These are phyloP conservation scores for Pentamera pediparva DNA, from an alignment of 53 echinoderm and acorn worm genomes.

Conservation along the genomic window DNA sequence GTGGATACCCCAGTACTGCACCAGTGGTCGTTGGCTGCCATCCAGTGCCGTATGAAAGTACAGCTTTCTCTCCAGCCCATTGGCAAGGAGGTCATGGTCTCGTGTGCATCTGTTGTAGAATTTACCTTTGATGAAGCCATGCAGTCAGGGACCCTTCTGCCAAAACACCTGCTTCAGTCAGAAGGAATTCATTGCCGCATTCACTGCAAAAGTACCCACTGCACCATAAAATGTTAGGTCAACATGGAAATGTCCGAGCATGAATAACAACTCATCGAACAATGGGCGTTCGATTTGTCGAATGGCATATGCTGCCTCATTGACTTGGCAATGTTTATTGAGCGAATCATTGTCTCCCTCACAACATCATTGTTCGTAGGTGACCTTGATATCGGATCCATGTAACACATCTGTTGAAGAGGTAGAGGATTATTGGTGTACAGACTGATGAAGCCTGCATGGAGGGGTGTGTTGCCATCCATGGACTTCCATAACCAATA, in stretches of 20 bases:
- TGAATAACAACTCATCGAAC: too few relatives aligned
- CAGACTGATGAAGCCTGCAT: conserved; percentile 47
- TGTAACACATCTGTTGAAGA: conserved; percentile 55
- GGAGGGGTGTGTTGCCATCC: conserved; percentile 42
- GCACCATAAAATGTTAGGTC: conserved; percentile 48
- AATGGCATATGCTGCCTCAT: conserved; percentile 36
- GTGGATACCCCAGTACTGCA: conserved; percentile 48
- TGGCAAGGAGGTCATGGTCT: too few relatives aligned
- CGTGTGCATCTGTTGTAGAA: too few relatives aligned
- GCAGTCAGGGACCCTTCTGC: conserved; percentile 27
- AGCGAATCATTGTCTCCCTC: conserved; percentile 51
- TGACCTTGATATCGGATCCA: conserved; percentile 57
- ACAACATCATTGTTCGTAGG: conserved; percentile 68
- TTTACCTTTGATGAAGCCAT: too few relatives aligned
- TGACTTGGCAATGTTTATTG: conserved; percentile 45
- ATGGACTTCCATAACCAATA: conserved; percentile 53
- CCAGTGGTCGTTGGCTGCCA: conserved; percentile 30
- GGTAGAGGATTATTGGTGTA: conserved; percentile 46
- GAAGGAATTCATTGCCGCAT: conserved; percentile 41
- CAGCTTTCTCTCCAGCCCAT: too few relatives aligned
- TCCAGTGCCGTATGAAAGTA: conserved; percentile 28
- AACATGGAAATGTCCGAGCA: too few relatives aligned
- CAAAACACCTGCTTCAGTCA: too few relatives aligned
- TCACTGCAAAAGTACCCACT: conserved; percentile 35
- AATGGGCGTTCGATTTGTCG: too few relatives aligned